Percentiles rank a stretch among this genome's conserved stretches.
Conservation (phyloP, 2,113 vertebrate genomes). For the Cacatua alba region DNA sequence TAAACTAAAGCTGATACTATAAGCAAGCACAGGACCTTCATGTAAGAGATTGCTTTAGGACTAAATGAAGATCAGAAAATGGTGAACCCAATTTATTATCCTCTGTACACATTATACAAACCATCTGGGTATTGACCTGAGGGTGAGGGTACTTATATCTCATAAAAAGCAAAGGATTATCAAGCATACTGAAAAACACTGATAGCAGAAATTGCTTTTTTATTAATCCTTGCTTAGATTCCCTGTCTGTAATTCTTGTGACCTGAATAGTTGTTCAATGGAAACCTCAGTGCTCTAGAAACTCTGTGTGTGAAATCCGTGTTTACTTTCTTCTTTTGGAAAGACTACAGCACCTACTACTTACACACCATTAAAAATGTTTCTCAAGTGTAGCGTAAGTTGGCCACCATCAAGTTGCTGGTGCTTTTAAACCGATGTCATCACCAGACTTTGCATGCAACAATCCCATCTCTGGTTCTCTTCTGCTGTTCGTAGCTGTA, state of each 20-base stretch:
- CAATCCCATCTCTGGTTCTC: neutral
- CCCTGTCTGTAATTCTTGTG: neutral
- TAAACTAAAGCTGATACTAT: neutral
- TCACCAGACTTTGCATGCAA: neutral
- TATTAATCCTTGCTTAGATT: conserved; percentile 43
- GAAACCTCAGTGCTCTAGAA: neutral
- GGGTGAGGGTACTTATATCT: neutral
- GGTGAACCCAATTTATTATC: neutral
- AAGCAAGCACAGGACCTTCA: neutral
- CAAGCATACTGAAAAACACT: neutral
- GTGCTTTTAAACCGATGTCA: neutral
- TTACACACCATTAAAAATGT: neutral
- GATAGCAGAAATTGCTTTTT: conserved; percentile 35
- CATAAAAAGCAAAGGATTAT: conserved; percentile 3
- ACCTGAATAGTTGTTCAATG: neutral
- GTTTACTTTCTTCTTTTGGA: neutral
- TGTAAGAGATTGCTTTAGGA: neutral
- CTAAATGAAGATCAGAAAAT: neutral
- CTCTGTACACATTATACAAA: neutral
- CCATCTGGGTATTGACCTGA: neutral
- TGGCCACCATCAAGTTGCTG: neutral
- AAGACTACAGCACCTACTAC: neutral
- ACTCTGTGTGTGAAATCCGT: neutral
- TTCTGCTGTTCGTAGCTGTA: neutral
- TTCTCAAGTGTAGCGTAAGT: neutral